phyloP scores from a whole-genome alignment of 2,113 vertebrate species.

The Rhea americana region DNA sequence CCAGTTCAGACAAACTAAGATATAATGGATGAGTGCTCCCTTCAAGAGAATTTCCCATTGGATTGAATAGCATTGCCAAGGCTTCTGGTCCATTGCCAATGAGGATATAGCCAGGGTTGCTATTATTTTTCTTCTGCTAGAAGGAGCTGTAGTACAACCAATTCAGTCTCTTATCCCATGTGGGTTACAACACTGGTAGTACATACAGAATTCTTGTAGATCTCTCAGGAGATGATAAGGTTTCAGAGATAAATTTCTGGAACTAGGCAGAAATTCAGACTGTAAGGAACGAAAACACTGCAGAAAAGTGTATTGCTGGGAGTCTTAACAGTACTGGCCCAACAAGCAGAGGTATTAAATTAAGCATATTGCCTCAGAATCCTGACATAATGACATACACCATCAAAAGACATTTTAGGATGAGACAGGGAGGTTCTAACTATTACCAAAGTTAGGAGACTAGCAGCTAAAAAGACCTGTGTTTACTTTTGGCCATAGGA shows the following conservation, averaged over 20 bases:
- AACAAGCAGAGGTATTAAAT: slow-evolving; percentile 4
- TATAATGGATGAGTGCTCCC: neutral
- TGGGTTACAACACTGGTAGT: slow-evolving; percentile 17
- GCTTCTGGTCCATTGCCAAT: slow-evolving; percentile 26
- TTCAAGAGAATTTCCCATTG: slow-evolving; percentile 40
- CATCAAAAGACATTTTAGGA: neutral
- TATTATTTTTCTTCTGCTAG: neutral
- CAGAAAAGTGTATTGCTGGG: neutral
- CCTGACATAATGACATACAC: neutral
- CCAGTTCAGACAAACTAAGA: slow-evolving; percentile 6
- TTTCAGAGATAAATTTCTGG: slow-evolving; percentile 50
- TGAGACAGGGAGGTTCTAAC: neutral
- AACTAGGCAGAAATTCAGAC: slow-evolving; percentile 27
- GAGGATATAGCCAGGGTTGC: neutral
- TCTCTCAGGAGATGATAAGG: slow-evolving; percentile 42
- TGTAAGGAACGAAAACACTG: slow-evolving; percentile 31
- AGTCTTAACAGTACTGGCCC: neutral
- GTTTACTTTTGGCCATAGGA: neutral
- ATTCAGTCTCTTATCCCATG: slow-evolving; percentile 1
- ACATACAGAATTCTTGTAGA: slow-evolving; percentile 38
- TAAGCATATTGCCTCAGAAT: neutral
- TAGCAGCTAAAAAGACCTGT: neutral
- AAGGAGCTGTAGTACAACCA: slow-evolving; percentile 46
- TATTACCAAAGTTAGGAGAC: neutral
- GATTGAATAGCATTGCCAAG: slow-evolving; percentile 33